These are phyloP conservation scores for Arctia plantaginis DNA, from an alignment of 2,888 invertebrate genomes.

Conservation along the genomic window DNA sequence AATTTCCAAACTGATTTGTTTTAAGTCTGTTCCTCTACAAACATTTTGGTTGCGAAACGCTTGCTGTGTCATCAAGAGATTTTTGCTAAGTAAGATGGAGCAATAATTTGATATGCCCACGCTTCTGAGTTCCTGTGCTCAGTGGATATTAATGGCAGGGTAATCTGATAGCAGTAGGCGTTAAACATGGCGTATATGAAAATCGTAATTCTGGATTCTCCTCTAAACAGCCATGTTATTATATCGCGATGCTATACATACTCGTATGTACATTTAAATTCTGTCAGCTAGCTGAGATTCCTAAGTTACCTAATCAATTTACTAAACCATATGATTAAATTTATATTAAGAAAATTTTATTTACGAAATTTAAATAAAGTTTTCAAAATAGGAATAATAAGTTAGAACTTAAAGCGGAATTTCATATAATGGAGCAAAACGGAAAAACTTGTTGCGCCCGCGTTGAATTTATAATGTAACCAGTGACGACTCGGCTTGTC, in stretches of 20 bases:
- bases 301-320: not conserved
- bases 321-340: not conserved
- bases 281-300: not conserved
- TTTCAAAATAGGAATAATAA: conserved; percentile 35
- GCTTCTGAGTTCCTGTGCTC: not conserved
- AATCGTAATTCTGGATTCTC: not conserved
- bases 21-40: conserved; percentile 13
- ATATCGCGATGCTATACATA: not conserved
- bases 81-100: not conserved
- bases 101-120: not conserved
- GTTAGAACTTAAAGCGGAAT: conserved; percentile 43
- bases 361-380: conserved; percentile 23
- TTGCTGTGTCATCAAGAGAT: not conserved
- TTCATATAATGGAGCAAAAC: conserved; percentile 56
- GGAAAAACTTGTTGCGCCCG: conserved; percentile 63
- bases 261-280: too few relatives aligned
- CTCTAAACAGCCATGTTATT: not conserved
- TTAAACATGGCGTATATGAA: not conserved
- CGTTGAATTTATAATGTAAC: conserved; percentile 68
- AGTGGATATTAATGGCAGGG: not conserved
- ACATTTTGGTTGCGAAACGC: conserved; percentile 11
- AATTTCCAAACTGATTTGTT: conserved; percentile 35
- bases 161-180: too few relatives aligned
- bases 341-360: not conserved
- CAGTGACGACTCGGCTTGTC: conserved; percentile 64